phyloP scores from a whole-genome alignment of 2,888 invertebrate genomes.

The Drosophila anceps region DNA sequence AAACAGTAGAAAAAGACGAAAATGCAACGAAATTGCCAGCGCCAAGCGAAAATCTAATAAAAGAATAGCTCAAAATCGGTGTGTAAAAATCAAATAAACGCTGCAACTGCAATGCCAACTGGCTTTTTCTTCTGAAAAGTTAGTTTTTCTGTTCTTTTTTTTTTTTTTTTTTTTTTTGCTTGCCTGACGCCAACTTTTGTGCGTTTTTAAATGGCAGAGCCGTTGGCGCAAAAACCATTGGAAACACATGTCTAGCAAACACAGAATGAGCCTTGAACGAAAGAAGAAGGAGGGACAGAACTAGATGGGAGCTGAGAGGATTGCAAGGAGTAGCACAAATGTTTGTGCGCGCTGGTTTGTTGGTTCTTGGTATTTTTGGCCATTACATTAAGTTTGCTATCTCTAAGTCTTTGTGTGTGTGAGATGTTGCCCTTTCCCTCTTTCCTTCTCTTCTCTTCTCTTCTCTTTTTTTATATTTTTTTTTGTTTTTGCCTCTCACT shows the following conservation, averaged over 20 bases:
- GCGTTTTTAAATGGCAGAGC: slow-evolving; percentile 75
- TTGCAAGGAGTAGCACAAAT: slow-evolving; percentile 52
- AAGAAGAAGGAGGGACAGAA: neutral
- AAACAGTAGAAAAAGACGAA: slow-evolving; percentile 18
- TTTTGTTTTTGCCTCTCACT: slow-evolving; percentile 20
- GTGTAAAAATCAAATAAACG: slow-evolving; percentile 79
- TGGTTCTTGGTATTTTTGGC: slow-evolving; percentile 65
- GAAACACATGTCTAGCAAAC: slow-evolving; percentile 77
- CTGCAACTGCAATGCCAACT: slow-evolving; percentile 55
- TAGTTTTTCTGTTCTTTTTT: slow-evolving; percentile 27
- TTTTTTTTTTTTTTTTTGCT: slow-evolving; percentile 24
- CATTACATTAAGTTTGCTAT: slow-evolving; percentile 75
- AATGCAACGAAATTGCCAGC: slow-evolving; percentile 43
- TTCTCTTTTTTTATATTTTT: too few relatives aligned
- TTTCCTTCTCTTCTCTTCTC: too few relatives aligned
- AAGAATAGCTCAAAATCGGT: slow-evolving; percentile 80
- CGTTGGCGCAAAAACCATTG: slow-evolving; percentile 76
- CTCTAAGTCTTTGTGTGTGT: slow-evolving; percentile 25
- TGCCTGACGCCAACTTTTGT: slow-evolving; percentile 60
- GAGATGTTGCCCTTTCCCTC: slow-evolving; percentile 7
- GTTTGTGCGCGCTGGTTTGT: slow-evolving; percentile 58
- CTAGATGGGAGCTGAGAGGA: slow-evolving; percentile 6
- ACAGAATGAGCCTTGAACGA: slow-evolving; percentile 30
- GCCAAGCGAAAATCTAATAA: slow-evolving; percentile 73
- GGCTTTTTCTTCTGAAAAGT: slow-evolving; percentile 57